phyloP scores from a whole-genome alignment of 2,888 invertebrate genomes.

The Epistrophe grossulariae region DNA sequence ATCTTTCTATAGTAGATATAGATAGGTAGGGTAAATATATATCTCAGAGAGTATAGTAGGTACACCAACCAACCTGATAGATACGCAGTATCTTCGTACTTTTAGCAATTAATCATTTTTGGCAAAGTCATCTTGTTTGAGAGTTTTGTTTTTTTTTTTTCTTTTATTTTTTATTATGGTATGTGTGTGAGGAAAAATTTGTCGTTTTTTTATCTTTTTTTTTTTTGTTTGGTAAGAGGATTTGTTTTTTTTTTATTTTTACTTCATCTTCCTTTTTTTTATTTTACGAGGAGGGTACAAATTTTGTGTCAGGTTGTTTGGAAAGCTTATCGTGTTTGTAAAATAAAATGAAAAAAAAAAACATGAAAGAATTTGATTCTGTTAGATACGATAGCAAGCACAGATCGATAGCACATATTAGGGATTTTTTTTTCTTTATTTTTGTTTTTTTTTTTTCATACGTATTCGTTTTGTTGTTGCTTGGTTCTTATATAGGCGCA shows the following conservation, averaged over 20 bases:
- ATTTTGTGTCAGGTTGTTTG: slow-evolving; percentile 51
- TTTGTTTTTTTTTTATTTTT: slow-evolving; percentile 30
- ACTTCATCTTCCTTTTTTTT: slow-evolving; percentile 15
- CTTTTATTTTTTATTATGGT: background rate
- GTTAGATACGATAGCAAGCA: slow-evolving; percentile 31
- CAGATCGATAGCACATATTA: slow-evolving; percentile 38
- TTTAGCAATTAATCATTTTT: slow-evolving; percentile 65
- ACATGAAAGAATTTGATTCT: slow-evolving; percentile 40
- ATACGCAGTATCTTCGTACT: slow-evolving; percentile 31
- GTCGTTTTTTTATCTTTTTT: slow-evolving; percentile 5
- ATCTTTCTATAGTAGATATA: slow-evolving; percentile 9
- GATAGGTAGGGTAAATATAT: background rate
- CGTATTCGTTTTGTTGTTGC: slow-evolving; percentile 3
- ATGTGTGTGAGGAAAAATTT: slow-evolving; percentile 18
- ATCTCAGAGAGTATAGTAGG: slow-evolving; percentile 8
- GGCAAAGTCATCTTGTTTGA: slow-evolving; percentile 42
- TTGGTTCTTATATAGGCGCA: slow-evolving; percentile 18
- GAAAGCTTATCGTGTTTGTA: slow-evolving; percentile 44
- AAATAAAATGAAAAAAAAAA: slow-evolving; percentile 21
- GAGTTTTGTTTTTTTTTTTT: background rate
- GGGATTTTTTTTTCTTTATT: slow-evolving; percentile 26
- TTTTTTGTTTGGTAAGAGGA: slow-evolving; percentile 30
- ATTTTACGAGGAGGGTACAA: slow-evolving; percentile 40
- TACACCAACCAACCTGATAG: slow-evolving; percentile 27
- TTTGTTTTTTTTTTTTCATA: slow-evolving; percentile 6